A percentile compares a stretch with the other conserved stretches of the same genome.
Evolutionary conservation across 2,797 vertebrate species (phyloP).

Genomic region (Sebastes steindachneri): DNA sequence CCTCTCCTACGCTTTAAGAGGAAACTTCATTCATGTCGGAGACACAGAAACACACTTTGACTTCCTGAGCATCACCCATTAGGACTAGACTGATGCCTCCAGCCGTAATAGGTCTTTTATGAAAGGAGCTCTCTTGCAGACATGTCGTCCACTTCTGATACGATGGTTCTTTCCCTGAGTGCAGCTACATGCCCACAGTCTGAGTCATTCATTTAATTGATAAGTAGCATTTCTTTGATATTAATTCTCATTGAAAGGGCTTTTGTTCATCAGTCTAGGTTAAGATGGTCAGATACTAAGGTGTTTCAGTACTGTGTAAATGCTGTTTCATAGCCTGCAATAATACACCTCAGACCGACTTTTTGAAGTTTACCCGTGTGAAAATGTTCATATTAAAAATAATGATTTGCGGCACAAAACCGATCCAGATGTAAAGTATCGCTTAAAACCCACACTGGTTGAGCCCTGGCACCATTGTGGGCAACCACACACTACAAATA

Average conservation of each 20-base stretch:
- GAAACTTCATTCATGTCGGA: slow-evolving; percentile 50
- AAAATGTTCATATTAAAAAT: not conserved
- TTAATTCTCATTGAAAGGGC: not conserved
- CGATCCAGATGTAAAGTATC: not conserved
- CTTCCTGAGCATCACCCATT: slow-evolving; percentile 40
- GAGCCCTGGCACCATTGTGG: not conserved
- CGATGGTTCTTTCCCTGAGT: not conserved
- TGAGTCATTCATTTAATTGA: not conserved
- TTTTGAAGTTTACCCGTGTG: not conserved
- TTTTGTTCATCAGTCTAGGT: not conserved
- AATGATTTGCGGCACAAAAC: not conserved
- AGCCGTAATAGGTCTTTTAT: not conserved
- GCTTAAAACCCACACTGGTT: not conserved
- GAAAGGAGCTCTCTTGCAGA: not conserved
- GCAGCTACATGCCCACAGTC: not conserved
- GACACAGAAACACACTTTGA: slow-evolving; percentile 30
- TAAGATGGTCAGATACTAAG: not conserved
- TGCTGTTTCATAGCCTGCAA: not conserved
- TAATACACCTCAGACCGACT: not conserved
- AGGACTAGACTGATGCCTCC: not conserved
- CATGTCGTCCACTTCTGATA: not conserved
- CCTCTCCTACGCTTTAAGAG: slow-evolving; percentile 38
- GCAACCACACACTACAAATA: not conserved
- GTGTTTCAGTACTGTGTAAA: not conserved
- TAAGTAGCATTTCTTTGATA: not conserved